Conservation (phyloP, 2,797 vertebrate genomes). For the Podarcis siculus region DNA sequence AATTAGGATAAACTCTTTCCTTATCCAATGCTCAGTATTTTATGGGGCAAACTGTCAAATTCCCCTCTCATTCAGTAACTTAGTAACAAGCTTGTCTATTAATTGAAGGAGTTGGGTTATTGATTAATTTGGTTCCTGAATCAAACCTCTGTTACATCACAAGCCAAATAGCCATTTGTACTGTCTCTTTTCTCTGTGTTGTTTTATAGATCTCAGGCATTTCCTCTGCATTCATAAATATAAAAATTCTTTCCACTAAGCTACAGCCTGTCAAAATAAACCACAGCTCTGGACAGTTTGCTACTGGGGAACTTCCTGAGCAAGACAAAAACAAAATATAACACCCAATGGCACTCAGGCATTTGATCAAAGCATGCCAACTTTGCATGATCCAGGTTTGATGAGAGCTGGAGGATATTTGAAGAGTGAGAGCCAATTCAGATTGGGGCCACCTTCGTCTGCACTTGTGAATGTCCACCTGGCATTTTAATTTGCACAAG, state of each 20-base stretch:
- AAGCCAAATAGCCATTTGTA: neutral
- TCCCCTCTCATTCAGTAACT: fast-evolving
- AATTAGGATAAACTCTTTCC: neutral
- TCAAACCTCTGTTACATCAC: slow-evolving; percentile 22
- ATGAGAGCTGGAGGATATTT: neutral
- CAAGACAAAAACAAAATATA: neutral
- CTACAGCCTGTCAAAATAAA: neutral
- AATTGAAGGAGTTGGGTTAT: neutral
- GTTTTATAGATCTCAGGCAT: slow-evolving; percentile 6
- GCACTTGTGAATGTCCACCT: neutral
- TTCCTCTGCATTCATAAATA: slow-evolving; percentile 33
- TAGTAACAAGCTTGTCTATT: slow-evolving; percentile 7
- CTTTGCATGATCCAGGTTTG: neutral
- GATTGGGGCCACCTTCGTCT: neutral
- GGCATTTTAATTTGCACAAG: neutral
- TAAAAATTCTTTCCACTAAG: neutral
- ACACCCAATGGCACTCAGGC: neutral
- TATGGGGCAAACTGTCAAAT: neutral
- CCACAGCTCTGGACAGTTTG: slow-evolving; percentile 1
- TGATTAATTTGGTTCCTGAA: neutral
- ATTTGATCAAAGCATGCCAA: fast-evolving
- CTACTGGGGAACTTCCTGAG: neutral
- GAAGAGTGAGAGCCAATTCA: neutral
- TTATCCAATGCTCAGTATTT: neutral
- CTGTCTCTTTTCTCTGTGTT: neutral